Evolutionary conservation across 2,797 vertebrate genomes (phyloP).

Genomic region (Tragelaphus eurycerus): DNA sequence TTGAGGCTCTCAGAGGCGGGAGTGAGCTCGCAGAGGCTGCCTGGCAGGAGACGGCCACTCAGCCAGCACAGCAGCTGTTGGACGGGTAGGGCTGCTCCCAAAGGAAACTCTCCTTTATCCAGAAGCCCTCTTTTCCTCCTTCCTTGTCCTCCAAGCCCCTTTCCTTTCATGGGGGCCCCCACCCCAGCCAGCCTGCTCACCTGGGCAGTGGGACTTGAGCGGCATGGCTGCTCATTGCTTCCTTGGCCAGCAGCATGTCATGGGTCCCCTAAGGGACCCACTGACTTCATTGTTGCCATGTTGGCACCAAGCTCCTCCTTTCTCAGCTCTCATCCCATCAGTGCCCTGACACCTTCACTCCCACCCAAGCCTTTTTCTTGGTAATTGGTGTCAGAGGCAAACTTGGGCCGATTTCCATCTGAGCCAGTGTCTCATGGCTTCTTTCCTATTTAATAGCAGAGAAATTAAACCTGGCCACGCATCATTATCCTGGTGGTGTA

Average conservation of each 20-base stretch:
- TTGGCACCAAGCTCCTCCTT: neutral
- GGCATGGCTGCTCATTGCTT: fast-evolving
- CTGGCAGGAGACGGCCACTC: neutral
- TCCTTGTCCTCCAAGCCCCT: neutral
- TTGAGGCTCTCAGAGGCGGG: neutral
- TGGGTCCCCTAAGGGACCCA: neutral
- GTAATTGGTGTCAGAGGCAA: neutral
- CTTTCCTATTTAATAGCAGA: slow-evolving; percentile 17
- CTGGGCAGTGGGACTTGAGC: neutral
- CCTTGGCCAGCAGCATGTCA: neutral
- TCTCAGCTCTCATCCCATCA: fast-evolving
- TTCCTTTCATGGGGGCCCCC: neutral
- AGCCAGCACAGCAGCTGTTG: fast-evolving
- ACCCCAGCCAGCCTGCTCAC: neutral
- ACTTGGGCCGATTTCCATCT: neutral
- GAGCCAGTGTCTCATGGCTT: neutral
- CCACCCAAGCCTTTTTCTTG: neutral
- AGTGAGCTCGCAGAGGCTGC: fast-evolving
- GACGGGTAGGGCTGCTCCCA: neutral
- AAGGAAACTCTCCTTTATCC: neutral
- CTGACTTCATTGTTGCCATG: neutral
- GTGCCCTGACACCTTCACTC: neutral
- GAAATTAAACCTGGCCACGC: neutral
- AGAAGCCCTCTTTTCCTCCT: neutral
- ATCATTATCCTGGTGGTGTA: neutral